Percentiles rank a stretch among this genome's conserved stretches.
Evolutionary conservation across 2,797 vertebrate species (phyloP).

Genomic region (Falco rusticolus): DNA sequence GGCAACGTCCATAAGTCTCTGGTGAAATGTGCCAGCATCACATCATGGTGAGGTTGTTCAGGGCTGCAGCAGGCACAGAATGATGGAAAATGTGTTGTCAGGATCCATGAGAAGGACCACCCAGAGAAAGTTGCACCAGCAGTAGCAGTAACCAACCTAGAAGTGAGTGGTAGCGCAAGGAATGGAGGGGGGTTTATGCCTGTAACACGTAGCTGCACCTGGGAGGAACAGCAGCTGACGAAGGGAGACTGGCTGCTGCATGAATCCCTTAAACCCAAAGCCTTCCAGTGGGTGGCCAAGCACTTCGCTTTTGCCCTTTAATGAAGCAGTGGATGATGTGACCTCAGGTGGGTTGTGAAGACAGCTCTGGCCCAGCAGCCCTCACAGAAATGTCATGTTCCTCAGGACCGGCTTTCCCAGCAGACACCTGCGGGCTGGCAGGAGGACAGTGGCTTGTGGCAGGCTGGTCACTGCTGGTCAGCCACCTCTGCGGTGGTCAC

Average conservation of each 20-base stretch:
- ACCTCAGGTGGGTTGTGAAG: background rate
- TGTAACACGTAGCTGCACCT: background rate
- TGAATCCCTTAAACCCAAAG: background rate
- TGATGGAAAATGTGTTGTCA: too few species aligned
- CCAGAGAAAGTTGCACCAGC: background rate
- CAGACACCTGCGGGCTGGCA: background rate
- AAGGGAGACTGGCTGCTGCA: background rate
- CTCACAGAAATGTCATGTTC: background rate
- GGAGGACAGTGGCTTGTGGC: background rate
- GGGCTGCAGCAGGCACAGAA: background rate
- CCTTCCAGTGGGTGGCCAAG: background rate
- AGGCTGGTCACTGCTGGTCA: too few species aligned
- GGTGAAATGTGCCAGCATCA: background rate
- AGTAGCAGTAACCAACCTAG: background rate
- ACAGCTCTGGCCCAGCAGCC: background rate
- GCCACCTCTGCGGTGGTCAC: too few species aligned
- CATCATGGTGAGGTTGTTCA: accelerated
- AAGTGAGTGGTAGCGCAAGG: background rate
- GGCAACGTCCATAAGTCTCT: background rate
- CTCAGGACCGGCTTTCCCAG: background rate
- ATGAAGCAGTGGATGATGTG: background rate
- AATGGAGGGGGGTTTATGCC: background rate
- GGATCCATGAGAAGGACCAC: background rate
- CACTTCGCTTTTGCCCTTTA: too few species aligned
- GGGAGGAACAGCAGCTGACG: too few species aligned